A percentile compares a stretch with the other conserved stretches of the same genome.
These are phyloP conservation scores for Hololepta plana DNA, from an alignment of 2,888 invertebrate species.

Conservation along the genomic window DNA sequence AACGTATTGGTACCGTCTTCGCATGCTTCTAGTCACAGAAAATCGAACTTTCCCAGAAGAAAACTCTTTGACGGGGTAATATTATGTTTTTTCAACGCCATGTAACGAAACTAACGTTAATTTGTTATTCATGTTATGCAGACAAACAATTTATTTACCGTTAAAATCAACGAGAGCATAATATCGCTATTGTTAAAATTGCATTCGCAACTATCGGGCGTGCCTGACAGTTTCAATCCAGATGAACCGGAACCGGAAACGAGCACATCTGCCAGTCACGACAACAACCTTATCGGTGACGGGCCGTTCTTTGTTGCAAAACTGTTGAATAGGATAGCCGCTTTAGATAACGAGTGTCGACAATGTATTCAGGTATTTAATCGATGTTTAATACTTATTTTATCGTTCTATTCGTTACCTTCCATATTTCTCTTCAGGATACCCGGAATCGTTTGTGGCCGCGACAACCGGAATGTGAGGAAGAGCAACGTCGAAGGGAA, in stretches of 20 bases:
- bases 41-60: constrained; percentile 13
- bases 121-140: constrained; percentile 2
- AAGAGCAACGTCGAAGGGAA: constrained; percentile 49
- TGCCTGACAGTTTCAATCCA: constrained; percentile 54
- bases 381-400: neutral
- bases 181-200: constrained; percentile 75
- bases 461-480: constrained; percentile 57
- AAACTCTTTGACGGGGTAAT: constrained; percentile 19
- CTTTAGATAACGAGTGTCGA: constrained; percentile 50
- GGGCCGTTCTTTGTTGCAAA: constrained; percentile 75
- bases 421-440: constrained; percentile 24
- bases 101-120: neutral
- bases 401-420: neutral
- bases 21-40: constrained; percentile 14
- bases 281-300: constrained; percentile 45
- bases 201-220: constrained; percentile 74
- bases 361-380: constrained; percentile 34
- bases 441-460: constrained; percentile 66
- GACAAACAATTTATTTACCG: constrained; percentile 21
- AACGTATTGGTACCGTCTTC: constrained; percentile 31
- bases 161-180: constrained; percentile 64
- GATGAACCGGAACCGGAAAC: constrained; percentile 25
- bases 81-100: too few relatives aligned
- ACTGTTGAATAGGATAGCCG: constrained; percentile 57
- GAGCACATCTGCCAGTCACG: constrained; percentile 14